Percentiles rank a stretch among this genome's conserved stretches.
Evolutionary conservation across 2,888 invertebrate genomes (phyloP).

Genomic region (Chloroclysta siterata): DNA sequence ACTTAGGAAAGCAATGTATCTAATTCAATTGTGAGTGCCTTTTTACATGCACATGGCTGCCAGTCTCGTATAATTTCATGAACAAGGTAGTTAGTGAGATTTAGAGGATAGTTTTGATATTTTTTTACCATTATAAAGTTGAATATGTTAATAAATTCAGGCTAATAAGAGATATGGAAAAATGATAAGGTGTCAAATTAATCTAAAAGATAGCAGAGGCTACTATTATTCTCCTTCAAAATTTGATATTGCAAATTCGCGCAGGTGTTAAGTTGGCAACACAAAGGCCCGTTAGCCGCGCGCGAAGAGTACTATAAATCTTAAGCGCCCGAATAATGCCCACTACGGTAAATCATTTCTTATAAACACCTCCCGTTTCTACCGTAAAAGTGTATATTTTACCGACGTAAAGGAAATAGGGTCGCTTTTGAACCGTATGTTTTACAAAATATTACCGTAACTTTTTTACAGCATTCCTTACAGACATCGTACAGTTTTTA

Average conservation of each 20-base stretch:
- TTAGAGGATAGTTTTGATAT: too few relatives aligned
- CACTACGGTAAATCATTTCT: conserved; percentile 38
- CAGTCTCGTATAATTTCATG: too few relatives aligned
- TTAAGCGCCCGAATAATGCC: conserved; percentile 19
- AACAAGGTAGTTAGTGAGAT: too few relatives aligned
- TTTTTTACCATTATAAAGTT: too few relatives aligned
- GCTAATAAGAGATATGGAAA: too few relatives aligned
- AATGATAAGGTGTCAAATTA: too few relatives aligned
- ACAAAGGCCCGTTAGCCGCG: conserved; percentile 29
- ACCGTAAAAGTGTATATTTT: conserved; percentile 19
- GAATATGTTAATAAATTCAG: too few relatives aligned
- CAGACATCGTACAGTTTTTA: too few relatives aligned
- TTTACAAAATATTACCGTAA: too few relatives aligned
- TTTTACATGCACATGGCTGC: background rate
- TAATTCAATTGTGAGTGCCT: background rate
- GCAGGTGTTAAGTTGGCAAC: conserved; percentile 24
- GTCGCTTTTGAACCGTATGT: background rate
- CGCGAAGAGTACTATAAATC: conserved; percentile 30
- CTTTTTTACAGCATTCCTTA: too few relatives aligned
- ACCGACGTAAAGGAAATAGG: background rate
- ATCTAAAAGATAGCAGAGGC: too few relatives aligned
- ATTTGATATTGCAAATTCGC: background rate
- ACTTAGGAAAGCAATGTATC: background rate
- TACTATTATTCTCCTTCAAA: too few relatives aligned
- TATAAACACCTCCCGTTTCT: conserved; percentile 27